phyloP scores from a whole-genome alignment of 2,797 vertebrate species.

The Streptopelia turtur region DNA sequence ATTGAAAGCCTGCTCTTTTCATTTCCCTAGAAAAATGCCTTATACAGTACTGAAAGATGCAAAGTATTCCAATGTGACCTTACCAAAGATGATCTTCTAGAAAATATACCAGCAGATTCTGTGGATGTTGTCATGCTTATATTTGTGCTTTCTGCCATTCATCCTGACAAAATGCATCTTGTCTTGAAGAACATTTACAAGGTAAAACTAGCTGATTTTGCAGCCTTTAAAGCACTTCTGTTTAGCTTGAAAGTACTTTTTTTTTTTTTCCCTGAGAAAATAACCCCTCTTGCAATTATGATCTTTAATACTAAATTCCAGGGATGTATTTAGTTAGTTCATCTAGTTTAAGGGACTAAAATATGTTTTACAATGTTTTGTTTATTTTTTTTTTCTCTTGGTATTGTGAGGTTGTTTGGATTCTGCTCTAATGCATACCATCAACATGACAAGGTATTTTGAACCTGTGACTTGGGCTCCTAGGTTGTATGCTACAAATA shows the following conservation, averaged over 20 bases:
- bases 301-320: neutral
- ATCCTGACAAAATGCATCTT: slow-evolving; percentile 93
- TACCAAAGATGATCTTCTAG: slow-evolving; percentile 87
- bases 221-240: neutral
- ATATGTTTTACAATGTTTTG: neutral
- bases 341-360: neutral
- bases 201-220: slow-evolving; percentile 75
- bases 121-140: slow-evolving; percentile 90
- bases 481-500: neutral
- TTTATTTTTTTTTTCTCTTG: neutral
- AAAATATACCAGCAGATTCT: slow-evolving; percentile 80
- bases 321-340: neutral
- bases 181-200: slow-evolving; percentile 87
- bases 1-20: neutral
- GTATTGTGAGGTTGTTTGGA: neutral
- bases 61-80: slow-evolving; percentile 94
- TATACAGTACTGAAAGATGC: slow-evolving; percentile 85
- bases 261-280: neutral
- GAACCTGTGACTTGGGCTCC: neutral
- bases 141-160: slow-evolving; percentile 94
- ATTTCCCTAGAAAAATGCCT: slow-evolving; percentile 84
- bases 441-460: neutral
- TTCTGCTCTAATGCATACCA: neutral
- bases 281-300: neutral
- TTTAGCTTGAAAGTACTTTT: neutral